Evolutionary conservation across 1,140 invertebrate genomes (phyloP).

Genomic region (Thaumetopoea pityocampa): DNA sequence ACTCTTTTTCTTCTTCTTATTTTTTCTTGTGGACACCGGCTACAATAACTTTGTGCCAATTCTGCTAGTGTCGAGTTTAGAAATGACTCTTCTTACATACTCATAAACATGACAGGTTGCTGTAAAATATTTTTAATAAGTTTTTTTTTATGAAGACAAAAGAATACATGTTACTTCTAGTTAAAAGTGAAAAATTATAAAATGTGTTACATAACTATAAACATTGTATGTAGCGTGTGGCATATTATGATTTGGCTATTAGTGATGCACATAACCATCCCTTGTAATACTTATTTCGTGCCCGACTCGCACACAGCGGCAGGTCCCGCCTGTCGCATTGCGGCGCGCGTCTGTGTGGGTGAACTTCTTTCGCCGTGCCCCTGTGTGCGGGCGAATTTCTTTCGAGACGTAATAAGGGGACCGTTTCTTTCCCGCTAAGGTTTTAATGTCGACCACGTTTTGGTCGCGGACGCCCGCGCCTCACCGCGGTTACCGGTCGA

Average conservation of each 20-base stretch:
- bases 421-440: slow-evolving; percentile 74
- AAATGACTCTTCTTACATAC: no score
- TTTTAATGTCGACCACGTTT: slow-evolving; percentile 75
- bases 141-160: no score
- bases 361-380: slow-evolving; percentile 62
- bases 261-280: slow-evolving; percentile 63
- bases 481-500: slow-evolving; percentile 50
- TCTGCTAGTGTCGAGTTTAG: no score
- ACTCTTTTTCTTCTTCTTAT: no score
- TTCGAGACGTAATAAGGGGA: slow-evolving; percentile 76
- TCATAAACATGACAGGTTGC: no score
- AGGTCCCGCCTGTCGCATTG: slow-evolving; percentile 46
- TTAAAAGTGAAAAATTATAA: no score
- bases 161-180: no score
- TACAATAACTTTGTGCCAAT: no score
- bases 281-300: slow-evolving; percentile 71
- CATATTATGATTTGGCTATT: slow-evolving; percentile 30
- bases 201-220: no score
- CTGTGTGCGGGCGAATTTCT: slow-evolving; percentile 72
- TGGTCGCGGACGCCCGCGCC: slow-evolving; percentile 68
- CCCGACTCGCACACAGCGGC: slow-evolving; percentile 44
- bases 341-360: slow-evolving; percentile 51
- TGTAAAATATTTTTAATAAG: no score
- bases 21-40: no score
- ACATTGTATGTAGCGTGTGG: slow-evolving; percentile 29